These are phyloP conservation scores for Laupala kohalensis DNA, from an alignment of 1,140 invertebrate genomes.

Conservation along the genomic window DNA sequence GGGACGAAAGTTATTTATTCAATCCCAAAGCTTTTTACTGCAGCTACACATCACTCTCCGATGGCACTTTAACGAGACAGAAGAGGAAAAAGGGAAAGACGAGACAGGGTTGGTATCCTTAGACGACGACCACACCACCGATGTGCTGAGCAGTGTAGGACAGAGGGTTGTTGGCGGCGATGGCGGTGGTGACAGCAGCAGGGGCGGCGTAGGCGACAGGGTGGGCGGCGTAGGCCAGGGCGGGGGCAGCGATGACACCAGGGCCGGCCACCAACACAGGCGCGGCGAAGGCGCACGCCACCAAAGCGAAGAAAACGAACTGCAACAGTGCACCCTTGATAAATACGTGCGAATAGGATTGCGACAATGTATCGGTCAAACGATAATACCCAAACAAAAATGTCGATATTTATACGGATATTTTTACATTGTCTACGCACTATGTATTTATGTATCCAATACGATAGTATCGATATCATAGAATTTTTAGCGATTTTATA, in stretches of 20 bases:
- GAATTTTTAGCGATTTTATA: too few relatives aligned
- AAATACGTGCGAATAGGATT: too few relatives aligned
- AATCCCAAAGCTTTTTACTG: not conserved
- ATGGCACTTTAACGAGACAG: not conserved
- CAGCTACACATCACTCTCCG: not conserved
- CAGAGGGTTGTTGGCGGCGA: not conserved
- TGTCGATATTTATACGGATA: too few relatives aligned
- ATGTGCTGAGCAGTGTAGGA: not conserved
- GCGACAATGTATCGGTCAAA: too few relatives aligned
- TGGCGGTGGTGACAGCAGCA: too few relatives aligned
- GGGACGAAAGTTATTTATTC: not conserved
- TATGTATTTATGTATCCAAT: too few relatives aligned
- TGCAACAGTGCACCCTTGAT: not conserved
- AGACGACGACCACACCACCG: not conserved
- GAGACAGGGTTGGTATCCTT: not conserved
- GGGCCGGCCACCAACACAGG: not conserved
- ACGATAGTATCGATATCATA: too few relatives aligned
- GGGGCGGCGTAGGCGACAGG: not conserved
- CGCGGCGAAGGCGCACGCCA: not conserved
- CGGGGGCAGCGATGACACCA: not conserved
- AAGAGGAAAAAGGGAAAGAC: not conserved
- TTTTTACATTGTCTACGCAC: too few relatives aligned
- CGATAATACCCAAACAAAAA: too few relatives aligned
- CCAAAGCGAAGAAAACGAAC: not conserved
- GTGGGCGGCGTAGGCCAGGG: not conserved